These are phyloP conservation scores for human (Homo sapiens) DNA, from an alignment of 2,113 vertebrate species.

Conservation along the genomic window DNA sequence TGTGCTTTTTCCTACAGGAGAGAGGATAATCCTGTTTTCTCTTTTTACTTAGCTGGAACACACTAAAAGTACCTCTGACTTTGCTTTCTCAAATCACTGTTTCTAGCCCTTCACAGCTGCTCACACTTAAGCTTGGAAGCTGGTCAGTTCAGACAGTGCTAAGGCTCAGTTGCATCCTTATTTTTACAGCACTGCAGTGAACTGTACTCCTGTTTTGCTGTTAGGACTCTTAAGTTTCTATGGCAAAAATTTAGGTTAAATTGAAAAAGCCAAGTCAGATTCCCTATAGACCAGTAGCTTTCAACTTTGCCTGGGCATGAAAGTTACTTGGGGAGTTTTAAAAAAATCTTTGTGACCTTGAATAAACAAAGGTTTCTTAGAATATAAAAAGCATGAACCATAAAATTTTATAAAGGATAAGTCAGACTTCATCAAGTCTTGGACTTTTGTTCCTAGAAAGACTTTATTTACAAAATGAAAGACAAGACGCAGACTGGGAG, in stretches of 20 bases:
- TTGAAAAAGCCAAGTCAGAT: constrained; percentile 44
- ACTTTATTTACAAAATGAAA: constrained; percentile 41
- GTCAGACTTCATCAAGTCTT: not conserved
- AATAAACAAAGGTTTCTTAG: constrained; percentile 25
- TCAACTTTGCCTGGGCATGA: not conserved
- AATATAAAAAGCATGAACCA: constrained; percentile 35
- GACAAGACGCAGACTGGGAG: not conserved
- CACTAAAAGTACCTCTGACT: not conserved
- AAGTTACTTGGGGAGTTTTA: not conserved
- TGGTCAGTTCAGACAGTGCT: not conserved
- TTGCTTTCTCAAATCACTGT: not conserved
- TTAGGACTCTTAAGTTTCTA: not conserved
- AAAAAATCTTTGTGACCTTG: constrained; percentile 15
- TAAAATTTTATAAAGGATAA: constrained; percentile 15
- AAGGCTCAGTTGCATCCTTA: not conserved
- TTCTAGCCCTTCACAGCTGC: constrained; percentile 19
- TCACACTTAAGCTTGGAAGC: constrained; percentile 10
- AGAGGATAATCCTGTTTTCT: not conserved
- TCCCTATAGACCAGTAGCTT: constrained; percentile 27
- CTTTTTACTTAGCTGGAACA: not conserved
- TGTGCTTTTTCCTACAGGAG: not conserved
- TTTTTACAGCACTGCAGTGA: not conserved
- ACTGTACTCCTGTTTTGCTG: constrained; percentile 12
- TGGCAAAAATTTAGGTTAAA: constrained; percentile 34
- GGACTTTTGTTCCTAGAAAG: constrained; percentile 44